A percentile compares a stretch with the other conserved stretches of the same genome.
These are phyloP conservation scores for Acanthurus tractus DNA, from an alignment of 2,797 vertebrate genomes.

Conservation along the genomic window DNA sequence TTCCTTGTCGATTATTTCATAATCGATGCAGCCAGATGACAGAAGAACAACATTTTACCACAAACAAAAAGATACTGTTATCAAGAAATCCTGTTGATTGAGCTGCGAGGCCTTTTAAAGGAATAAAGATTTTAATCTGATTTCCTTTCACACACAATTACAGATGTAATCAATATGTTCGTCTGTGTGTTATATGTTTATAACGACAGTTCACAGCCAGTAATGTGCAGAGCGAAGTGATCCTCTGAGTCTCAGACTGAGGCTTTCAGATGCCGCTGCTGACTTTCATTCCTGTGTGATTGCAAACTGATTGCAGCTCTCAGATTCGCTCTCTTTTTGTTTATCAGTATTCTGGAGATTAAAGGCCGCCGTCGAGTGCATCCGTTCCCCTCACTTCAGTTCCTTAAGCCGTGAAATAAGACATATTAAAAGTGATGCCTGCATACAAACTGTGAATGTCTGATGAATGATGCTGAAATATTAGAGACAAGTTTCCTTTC, in stretches of 20 bases:
- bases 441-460: slow-evolving; percentile 52
- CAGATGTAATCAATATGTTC: slow-evolving; percentile 25
- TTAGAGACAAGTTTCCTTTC: slow-evolving; percentile 14
- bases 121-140: not conserved
- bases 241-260: slow-evolving; percentile 36
- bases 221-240: slow-evolving; percentile 17
- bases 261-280: slow-evolving; percentile 36
- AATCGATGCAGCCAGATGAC: not conserved
- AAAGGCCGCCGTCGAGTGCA: slow-evolving; percentile 52
- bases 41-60: no score
- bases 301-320: slow-evolving; percentile 64
- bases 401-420: slow-evolving; percentile 62
- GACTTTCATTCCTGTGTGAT: slow-evolving; percentile 51
- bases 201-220: not conserved
- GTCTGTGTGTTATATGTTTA: not conserved
- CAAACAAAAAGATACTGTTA: no score
- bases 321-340: slow-evolving; percentile 52
- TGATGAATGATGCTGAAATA: slow-evolving; percentile 38
- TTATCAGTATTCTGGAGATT: slow-evolving; percentile 72
- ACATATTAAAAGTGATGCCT: slow-evolving; percentile 49
- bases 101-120: not conserved
- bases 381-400: slow-evolving; percentile 50
- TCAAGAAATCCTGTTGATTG: slow-evolving; percentile 5
- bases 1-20: not conserved
- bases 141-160: slow-evolving; percentile 13